Conservation (phyloP, 2,113 vertebrate genomes). For the Rhynchomys soricoides region DNA sequence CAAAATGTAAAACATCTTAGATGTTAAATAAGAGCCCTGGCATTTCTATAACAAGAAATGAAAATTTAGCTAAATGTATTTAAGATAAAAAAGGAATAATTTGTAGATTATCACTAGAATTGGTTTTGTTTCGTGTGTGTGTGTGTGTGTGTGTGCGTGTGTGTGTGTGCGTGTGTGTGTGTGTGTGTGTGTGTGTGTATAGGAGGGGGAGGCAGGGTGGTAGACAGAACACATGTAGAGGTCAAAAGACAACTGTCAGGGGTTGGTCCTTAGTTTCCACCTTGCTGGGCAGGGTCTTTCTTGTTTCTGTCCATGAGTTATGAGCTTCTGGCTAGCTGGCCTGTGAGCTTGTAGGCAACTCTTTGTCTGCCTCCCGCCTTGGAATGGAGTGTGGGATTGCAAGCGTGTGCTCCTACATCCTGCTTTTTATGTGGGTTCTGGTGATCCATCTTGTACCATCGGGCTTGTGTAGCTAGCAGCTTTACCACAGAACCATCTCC, state of each 20-base stretch:
- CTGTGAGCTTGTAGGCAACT: neutral
- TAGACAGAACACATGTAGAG: neutral
- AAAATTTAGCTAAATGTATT: conserved; percentile 40
- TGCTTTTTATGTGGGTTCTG: no score
- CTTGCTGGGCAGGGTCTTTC: neutral
- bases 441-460: neutral
- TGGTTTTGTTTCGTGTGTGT: neutral
- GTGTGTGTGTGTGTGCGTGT: neutral
- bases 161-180: neutral
- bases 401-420: neutral
- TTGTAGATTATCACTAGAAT: neutral
- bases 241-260: neutral
- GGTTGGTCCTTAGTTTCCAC: neutral
- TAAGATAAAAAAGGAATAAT: conserved; percentile 34
- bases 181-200: no score
- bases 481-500: neutral
- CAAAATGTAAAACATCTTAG: neutral
- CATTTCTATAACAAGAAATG: conserved; percentile 12
- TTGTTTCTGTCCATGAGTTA: neutral
- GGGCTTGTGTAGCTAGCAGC: neutral
- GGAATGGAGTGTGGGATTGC: no score
- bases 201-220: no score
- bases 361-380: neutral
- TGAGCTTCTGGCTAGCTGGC: neutral
- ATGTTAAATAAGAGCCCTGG: neutral